Base-by-base conservation (phyloP, 2,888 invertebrate species). In the Standfussiana lucernea region DNA sequence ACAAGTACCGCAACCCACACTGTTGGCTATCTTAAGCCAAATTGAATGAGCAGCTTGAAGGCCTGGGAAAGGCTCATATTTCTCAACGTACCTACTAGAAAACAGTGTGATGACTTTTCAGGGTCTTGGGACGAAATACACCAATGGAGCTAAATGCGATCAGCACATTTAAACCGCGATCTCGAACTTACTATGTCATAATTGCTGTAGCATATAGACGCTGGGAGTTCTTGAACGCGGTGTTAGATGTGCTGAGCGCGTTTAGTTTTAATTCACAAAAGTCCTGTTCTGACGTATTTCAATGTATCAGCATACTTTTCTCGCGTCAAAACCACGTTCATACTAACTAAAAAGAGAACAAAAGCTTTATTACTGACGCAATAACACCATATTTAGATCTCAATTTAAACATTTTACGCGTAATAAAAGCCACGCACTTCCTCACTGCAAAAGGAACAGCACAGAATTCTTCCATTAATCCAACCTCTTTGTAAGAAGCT, bases 381-480 rank as follows among this genome's bases (percentile, higher is more conserved):
- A 68, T 65, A 62, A 69, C n/a, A 56, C 86, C 86, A 66, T 86
- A 77, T 82, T 84, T 69, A 53, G 42, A 61, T 40, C 35, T n/a
- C 42, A 68, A 65, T 74, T 59, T 45, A 50, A 79, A 67, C 21
- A 32, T 47, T 68, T 28, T 11, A 69, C 42, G 24, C n/a, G n/a
- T 73, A 53, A 75, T 75, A 53, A 59, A 76, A 72, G 50, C 28
- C 47, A 72, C 71, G 50, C 65, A 74, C 68, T 79, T 84, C 83
- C 83, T 66, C 3, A 61, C n/a, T 70, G 40, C 66, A 72, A 67
- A 86, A 79, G 84, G 84, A 24, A 50, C 59, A 37, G 42, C 45
- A 21, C 62, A 59, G 32, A 69, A 72, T 75, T 72, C 35, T 79
- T 66, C 59, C 45, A 73, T 83, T 53, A 45, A 75, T 70, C 28